These are phyloP conservation scores for Saccostrea cuccullata DNA, from an alignment of 1,140 invertebrate species.

Conservation along the genomic window DNA sequence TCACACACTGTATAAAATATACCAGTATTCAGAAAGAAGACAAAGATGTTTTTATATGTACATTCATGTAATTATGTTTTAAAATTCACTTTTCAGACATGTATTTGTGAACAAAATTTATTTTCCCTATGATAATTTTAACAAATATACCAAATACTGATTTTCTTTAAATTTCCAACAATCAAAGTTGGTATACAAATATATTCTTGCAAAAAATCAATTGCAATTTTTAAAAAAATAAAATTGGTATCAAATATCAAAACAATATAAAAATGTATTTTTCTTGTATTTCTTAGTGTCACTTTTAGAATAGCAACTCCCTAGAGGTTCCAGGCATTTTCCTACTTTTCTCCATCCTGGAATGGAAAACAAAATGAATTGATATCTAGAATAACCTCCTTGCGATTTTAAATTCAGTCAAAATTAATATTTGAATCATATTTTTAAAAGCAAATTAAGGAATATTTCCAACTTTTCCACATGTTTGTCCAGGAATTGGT, in stretches of 20 bases:
- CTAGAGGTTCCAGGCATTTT: neutral
- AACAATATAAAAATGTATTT: neutral
- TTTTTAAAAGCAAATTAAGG: neutral
- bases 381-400: neutral
- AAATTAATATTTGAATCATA: neutral
- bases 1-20: neutral
- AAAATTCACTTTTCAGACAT: neutral
- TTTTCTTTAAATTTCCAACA: neutral
- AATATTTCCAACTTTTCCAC: neutral
- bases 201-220: neutral
- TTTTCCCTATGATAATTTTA: neutral
- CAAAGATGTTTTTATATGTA: neutral
- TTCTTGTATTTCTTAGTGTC: neutral
- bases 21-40: neutral
- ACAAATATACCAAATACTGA: neutral
- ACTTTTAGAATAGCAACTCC: neutral
- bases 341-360: neutral
- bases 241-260: slow-evolving; percentile 12
- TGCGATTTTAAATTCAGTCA: too few species aligned
- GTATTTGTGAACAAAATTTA: slow-evolving; percentile 2
- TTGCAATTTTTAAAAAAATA: neutral
- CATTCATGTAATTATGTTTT: neutral
- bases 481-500: slow-evolving; percentile 4
- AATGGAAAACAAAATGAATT: neutral
- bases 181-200: neutral